Evolutionary conservation across 2,888 invertebrate genomes (phyloP).

Genomic region (Thelaira solivaga): DNA sequence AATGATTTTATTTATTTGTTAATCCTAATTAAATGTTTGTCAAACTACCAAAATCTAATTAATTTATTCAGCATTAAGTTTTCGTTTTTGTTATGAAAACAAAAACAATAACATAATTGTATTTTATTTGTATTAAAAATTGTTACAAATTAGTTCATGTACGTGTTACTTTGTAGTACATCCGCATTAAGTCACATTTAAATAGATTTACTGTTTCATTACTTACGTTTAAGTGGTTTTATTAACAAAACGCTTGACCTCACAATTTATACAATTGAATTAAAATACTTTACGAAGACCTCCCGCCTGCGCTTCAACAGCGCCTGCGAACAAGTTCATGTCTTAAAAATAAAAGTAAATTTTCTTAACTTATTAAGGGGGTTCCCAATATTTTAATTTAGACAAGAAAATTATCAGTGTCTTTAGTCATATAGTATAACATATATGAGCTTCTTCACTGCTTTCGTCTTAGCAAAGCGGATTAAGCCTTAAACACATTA

Average conservation of each 20-base stretch:
- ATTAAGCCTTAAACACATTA: no score
- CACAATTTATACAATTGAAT: not conserved
- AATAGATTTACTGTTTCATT: not conserved
- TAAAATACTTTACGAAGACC: not conserved
- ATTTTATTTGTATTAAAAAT: no score
- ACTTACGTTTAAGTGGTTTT: not conserved
- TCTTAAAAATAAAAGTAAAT: no score
- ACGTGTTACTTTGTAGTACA: not conserved
- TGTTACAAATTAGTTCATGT: not conserved
- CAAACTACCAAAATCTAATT: slow-evolving; percentile 17
- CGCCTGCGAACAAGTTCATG: no score
- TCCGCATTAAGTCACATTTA: slow-evolving; percentile 6
- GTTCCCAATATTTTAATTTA: no score
- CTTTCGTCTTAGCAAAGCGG: no score
- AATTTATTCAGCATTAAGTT: not conserved
- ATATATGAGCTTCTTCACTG: no score
- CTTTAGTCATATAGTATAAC: no score
- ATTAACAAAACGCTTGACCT: not conserved
- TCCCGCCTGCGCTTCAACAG: not conserved
- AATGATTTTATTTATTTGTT: no score
- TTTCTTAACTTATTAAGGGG: no score
- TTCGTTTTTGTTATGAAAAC: not conserved
- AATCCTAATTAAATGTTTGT: no score
- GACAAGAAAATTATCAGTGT: no score
- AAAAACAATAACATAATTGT: not conserved